A percentile compares a stretch with the other conserved stretches of the same genome.
Conservation (phyloP, 2,113 vertebrate genomes). For the Periophthalmus modestus region DNA sequence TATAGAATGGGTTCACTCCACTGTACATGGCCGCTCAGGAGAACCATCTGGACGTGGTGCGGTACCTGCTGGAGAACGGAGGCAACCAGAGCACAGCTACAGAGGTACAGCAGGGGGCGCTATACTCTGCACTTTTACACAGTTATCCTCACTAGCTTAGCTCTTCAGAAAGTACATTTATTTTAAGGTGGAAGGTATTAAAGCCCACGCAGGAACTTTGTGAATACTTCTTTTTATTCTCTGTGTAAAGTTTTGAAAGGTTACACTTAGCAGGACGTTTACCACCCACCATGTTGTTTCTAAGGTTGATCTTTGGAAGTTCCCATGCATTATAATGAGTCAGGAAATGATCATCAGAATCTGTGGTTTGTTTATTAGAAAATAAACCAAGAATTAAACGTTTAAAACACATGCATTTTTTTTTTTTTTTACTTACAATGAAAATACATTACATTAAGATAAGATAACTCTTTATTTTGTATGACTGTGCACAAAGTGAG, state of each 20-base stretch:
- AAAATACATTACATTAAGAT: too few relatives aligned
- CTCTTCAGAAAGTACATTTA: neutral
- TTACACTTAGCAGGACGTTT: neutral
- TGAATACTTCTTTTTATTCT: neutral
- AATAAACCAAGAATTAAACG: neutral
- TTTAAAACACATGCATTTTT: neutral
- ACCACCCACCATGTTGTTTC: neutral
- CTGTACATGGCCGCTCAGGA: slow-evolving; percentile 99
- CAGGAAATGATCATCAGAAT: neutral
- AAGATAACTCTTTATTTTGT: too few relatives aligned
- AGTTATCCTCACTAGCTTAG: neutral
- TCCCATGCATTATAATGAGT: neutral
- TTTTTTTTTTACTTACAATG: too few relatives aligned
- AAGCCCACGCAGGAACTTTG: neutral
- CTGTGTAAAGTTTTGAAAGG: slow-evolving; percentile 5
- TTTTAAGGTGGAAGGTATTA: neutral
- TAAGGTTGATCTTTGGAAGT: neutral
- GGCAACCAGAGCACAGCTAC: slow-evolving; percentile 98
- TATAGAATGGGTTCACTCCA: slow-evolving; percentile 97
- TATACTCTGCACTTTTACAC: neutral
- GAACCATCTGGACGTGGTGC: slow-evolving; percentile 96
- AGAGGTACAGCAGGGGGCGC: slow-evolving; percentile 79
- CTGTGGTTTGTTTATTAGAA: neutral
- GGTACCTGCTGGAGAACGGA: slow-evolving; percentile 94
- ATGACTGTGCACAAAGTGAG: too few relatives aligned